Base-by-base conservation (phyloP, 2,113 vertebrate species). In the Emydocephalus ijimae region DNA sequence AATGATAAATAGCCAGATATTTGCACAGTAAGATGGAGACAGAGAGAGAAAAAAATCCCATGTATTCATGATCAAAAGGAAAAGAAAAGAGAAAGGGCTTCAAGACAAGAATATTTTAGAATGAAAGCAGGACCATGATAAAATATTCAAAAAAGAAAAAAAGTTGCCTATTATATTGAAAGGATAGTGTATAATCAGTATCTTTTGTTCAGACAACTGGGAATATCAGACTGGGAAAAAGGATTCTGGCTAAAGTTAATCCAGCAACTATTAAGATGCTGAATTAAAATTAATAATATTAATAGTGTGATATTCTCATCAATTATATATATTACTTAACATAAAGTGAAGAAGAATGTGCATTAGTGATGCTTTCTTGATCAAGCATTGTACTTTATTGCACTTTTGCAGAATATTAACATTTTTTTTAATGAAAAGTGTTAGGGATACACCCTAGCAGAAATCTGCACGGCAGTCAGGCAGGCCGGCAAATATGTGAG, bases 91-190 rank as follows among this genome's bases (percentile, higher is more conserved):
- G 91, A 4, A 69, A 95, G 92, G 3, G 3, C 43, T 91, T 93
- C 92, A 96, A 64, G 85, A 91, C 92, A 26, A 85, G 50, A 91
- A 95, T 85, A 23, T 87, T 90, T 95, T 24, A 8, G 45, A 86
- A 48, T 74, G 50, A 69, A 93, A 94, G 20, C 0, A 88, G 89
- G 89, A 1, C 92, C 0, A 12, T 85, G 7, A 89, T 52, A 93
- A 94, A 90, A 2, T 89, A 74, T 93, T 92, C 57, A 89, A 90
- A 91, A 56, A 91, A 52, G 85, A 4, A 29, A 92, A 92, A 93
- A 93, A 15, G 7, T 55, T 93, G 14, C 9, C 92, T 5, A 74
- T 43, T 12, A n/a, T 94, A 88, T 55, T 91, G 92, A 34, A 93
- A 23, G 1, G 29, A 39, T 24, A 74, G 34, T 81, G 69, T 39